Conservation (phyloP, 2,113 vertebrate species). For the Cyprinodon variegatus region DNA sequence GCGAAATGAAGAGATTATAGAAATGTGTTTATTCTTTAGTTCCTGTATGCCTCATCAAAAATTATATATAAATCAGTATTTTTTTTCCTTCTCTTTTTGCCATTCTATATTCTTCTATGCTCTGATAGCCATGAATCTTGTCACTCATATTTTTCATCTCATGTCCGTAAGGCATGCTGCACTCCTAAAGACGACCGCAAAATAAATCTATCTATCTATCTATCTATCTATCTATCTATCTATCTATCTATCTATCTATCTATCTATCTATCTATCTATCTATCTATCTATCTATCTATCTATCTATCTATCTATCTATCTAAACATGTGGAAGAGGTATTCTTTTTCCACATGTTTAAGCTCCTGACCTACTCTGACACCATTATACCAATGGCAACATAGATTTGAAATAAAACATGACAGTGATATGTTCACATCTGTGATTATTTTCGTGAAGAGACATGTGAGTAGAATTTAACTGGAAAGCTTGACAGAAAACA, state of each 20-base stretch:
- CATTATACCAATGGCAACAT: slow-evolving; percentile 33
- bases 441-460: slow-evolving; percentile 47
- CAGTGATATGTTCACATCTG: slow-evolving; percentile 36
- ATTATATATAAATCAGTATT: too few species aligned
- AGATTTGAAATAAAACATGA: slow-evolving; percentile 43
- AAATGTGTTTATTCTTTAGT: too few species aligned
- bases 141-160: slow-evolving; percentile 84
- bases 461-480: slow-evolving; percentile 37
- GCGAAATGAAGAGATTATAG: too few species aligned
- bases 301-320: too few species aligned
- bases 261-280: too few species aligned
- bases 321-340: too few species aligned
- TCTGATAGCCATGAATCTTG: slow-evolving; percentile 82
- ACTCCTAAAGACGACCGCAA: slow-evolving; percentile 65
- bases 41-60: too few species aligned
- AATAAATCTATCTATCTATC: not conserved
- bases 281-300: too few species aligned
- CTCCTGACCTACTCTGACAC: slow-evolving; percentile 24
- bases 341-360: slow-evolving; percentile 32
- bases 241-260: too few species aligned
- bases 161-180: slow-evolving; percentile 68
- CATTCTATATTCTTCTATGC: slow-evolving; percentile 75
- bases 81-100: slow-evolving; percentile 55
- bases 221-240: too few species aligned
- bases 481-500: slow-evolving; percentile 60